Evolutionary conservation across 2,797 vertebrate species (phyloP).

Genomic region (Hylomyscus alleni): DNA sequence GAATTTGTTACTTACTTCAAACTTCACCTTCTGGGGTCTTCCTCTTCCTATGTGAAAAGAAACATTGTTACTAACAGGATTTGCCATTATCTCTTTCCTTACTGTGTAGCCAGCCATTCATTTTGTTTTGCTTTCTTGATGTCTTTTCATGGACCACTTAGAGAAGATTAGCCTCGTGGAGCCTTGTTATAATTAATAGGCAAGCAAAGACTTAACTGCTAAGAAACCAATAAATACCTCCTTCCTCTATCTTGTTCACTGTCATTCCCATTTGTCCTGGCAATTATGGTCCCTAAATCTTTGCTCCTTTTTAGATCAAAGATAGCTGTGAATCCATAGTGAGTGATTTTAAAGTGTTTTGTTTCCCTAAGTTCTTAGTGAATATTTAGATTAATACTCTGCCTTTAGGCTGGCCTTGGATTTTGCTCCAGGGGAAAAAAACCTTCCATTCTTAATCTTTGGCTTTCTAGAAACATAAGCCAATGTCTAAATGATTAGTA

Average conservation of each 20-base stretch:
- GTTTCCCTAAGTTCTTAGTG: slow-evolving; percentile 20
- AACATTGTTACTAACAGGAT: background rate
- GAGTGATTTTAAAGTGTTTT: slow-evolving; percentile 12
- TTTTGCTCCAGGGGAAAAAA: slow-evolving; percentile 9
- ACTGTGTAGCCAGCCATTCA: background rate
- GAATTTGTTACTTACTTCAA: slow-evolving; percentile 1
- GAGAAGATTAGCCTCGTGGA: background rate
- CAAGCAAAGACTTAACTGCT: background rate
- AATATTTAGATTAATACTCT: slow-evolving; percentile 17
- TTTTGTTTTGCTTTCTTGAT: background rate
- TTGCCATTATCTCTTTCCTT: background rate
- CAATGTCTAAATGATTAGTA: slow-evolving; percentile 65
- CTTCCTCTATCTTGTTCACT: background rate
- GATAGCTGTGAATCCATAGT: background rate
- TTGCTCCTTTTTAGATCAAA: slow-evolving; percentile 1
- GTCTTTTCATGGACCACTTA: background rate
- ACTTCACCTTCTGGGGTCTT: background rate
- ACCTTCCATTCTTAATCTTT: slow-evolving; percentile 6
- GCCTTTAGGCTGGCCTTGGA: background rate
- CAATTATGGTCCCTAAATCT: slow-evolving; percentile 21
- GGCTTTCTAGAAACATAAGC: slow-evolving; percentile 73
- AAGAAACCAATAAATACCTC: background rate
- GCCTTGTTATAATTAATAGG: background rate
- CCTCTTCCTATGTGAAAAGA: slow-evolving; percentile 12
- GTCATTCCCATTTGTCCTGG: background rate